These are phyloP conservation scores for Trypoxylus dichotomus DNA, from an alignment of 1,140 invertebrate species.

Conservation along the genomic window DNA sequence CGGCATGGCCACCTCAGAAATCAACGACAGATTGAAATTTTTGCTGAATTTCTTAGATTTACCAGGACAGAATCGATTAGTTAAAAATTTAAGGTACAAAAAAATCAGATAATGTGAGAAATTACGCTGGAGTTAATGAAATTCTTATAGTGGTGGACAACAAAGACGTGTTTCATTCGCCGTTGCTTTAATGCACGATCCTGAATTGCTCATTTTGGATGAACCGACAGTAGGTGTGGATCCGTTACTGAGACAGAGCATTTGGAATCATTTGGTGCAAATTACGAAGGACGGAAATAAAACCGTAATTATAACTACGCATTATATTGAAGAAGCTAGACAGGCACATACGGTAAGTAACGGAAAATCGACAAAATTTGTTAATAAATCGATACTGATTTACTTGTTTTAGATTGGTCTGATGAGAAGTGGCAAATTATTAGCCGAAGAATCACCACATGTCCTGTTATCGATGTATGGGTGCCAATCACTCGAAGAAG, in stretches of 20 bases:
- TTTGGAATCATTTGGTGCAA: slow-evolving; percentile 94
- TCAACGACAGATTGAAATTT: slow-evolving; percentile 81
- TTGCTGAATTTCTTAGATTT: slow-evolving; percentile 87
- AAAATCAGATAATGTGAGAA: background rate
- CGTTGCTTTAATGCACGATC: slow-evolving; percentile 83
- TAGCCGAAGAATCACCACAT: slow-evolving; percentile 90
- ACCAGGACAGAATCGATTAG: slow-evolving; percentile 79
- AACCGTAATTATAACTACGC: slow-evolving; percentile 96
- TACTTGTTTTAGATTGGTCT: slow-evolving; percentile 79
- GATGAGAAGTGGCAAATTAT: slow-evolving; percentile 86
- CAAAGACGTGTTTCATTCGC: slow-evolving; percentile 86
- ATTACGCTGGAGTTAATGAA: slow-evolving; percentile 52
- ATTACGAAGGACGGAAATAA: slow-evolving; percentile 83
- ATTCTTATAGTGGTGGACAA: slow-evolving; percentile 83
- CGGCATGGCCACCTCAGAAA: slow-evolving; percentile 81
- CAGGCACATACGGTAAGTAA: slow-evolving; percentile 78
- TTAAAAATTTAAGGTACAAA: slow-evolving; percentile 70
- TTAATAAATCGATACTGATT: no score
- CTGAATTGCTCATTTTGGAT: slow-evolving; percentile 88
- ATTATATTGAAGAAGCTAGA: slow-evolving; percentile 96
- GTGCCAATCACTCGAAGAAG: slow-evolving; percentile 85
- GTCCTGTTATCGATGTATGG: slow-evolving; percentile 80
- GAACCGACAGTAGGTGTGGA: slow-evolving; percentile 96
- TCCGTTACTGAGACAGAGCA: slow-evolving; percentile 87
- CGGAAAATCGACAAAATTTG: no score